Conservation (phyloP, 2,797 vertebrate genomes). For the Halcyon chelicuti region DNA sequence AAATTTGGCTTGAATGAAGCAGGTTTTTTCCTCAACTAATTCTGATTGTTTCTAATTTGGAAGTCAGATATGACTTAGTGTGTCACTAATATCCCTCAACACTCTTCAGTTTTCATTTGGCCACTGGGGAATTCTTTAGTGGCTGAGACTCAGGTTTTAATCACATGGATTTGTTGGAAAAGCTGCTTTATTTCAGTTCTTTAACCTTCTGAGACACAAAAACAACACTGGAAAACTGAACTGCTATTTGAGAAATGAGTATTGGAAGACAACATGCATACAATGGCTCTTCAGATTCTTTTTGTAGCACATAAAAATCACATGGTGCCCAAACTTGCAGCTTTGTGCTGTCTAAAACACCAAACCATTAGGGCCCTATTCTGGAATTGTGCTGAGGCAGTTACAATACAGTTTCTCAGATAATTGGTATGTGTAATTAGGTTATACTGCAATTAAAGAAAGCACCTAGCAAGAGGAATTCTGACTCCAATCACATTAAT, state of each 20-base stretch:
- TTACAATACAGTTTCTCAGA: neutral
- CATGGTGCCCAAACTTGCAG: neutral
- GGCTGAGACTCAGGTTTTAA: neutral
- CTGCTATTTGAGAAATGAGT: neutral
- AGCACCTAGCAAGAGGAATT: neutral
- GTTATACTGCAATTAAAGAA: slow-evolving; percentile 2
- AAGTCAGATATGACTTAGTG: neutral
- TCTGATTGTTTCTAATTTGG: neutral
- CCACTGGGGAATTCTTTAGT: neutral
- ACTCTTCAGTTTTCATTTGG: neutral
- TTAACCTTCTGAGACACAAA: neutral
- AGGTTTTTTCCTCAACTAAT: neutral
- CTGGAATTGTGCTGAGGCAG: neutral
- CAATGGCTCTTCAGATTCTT: neutral
- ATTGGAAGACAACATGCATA: neutral
- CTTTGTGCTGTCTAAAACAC: neutral
- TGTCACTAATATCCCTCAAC: neutral
- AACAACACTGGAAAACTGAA: neutral
- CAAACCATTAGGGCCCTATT: neutral
- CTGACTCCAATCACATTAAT: neutral
- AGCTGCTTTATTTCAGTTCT: neutral
- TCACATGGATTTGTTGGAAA: neutral
- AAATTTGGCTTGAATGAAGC: neutral
- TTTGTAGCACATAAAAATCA: neutral
- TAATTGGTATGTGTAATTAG: neutral